phyloP scores from a whole-genome alignment of 2,888 invertebrate genomes.

The Habroteleia sp. region DNA sequence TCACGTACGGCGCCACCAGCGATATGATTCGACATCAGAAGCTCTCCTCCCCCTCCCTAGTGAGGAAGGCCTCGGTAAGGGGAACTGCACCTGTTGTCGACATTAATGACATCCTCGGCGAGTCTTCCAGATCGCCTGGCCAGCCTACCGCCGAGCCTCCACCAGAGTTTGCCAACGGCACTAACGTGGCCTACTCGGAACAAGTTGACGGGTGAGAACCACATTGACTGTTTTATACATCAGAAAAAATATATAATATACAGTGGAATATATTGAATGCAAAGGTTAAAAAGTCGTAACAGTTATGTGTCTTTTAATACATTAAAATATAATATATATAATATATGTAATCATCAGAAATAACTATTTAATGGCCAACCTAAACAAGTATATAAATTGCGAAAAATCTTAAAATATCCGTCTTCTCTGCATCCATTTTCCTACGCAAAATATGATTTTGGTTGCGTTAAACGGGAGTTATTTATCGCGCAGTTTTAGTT shows the following conservation, averaged over 20 bases:
- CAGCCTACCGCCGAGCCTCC: conserved; percentile 75
- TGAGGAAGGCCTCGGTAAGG: conserved; percentile 85
- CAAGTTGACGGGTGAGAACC: conserved; percentile 75
- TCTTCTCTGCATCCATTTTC: too few relatives aligned
- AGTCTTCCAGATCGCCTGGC: conserved; percentile 73
- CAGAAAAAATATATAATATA: too few relatives aligned
- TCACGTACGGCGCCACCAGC: conserved; percentile 90
- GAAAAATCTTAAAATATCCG: too few relatives aligned
- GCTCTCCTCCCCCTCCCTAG: conserved; percentile 91
- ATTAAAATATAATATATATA: too few relatives aligned
- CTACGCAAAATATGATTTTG: too few relatives aligned
- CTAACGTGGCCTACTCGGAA: conserved; percentile 63
- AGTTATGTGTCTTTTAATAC: too few relatives aligned
- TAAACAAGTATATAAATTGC: too few relatives aligned
- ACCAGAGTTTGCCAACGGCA: conserved; percentile 76
- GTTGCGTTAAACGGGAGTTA: neutral
- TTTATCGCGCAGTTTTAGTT: conserved; percentile 3
- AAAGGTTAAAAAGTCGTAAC: too few relatives aligned
- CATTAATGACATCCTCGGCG: conserved; percentile 78
- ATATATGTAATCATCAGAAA: too few relatives aligned
- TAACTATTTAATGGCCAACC: too few relatives aligned
- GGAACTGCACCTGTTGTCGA: conserved; percentile 76
- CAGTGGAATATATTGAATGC: too few relatives aligned
- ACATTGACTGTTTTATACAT: too few relatives aligned
- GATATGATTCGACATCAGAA: conserved; percentile 88